Conservation (phyloP, 2,797 vertebrate genomes). For the Delichon dasypus region DNA sequence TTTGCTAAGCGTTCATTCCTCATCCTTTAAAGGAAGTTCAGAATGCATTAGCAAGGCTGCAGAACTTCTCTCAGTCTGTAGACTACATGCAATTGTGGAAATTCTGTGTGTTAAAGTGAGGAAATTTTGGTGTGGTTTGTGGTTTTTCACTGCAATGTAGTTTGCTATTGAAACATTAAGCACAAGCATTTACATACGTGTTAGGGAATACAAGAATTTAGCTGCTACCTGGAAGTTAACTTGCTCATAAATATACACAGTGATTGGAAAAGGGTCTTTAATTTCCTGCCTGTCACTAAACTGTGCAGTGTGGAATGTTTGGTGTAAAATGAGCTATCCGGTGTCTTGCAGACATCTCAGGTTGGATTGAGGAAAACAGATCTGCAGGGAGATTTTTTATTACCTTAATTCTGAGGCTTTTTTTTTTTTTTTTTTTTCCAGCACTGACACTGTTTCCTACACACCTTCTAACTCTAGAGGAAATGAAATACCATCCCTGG, state of each 20-base stretch:
- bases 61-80: background rate
- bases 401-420: background rate
- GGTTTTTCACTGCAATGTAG: background rate
- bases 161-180: background rate
- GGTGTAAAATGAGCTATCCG: background rate
- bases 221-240: background rate
- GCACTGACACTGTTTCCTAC: background rate
- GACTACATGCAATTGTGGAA: background rate
- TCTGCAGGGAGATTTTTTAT: background rate
- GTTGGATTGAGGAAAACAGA: background rate
- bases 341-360: background rate
- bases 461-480: background rate
- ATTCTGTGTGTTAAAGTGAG: background rate
- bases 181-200: background rate
- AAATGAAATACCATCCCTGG: background rate
- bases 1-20: background rate
- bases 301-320: background rate
- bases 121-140: background rate
- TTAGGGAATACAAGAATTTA: background rate
- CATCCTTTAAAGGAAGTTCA: background rate
- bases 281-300: constrained; percentile 22
- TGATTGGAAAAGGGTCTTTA: background rate
- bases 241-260: background rate
- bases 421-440: background rate
- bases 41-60: background rate